Evolutionary conservation across 2,113 vertebrate genomes (phyloP).

Genomic region (Ophthalmolycus amberensis): DNA sequence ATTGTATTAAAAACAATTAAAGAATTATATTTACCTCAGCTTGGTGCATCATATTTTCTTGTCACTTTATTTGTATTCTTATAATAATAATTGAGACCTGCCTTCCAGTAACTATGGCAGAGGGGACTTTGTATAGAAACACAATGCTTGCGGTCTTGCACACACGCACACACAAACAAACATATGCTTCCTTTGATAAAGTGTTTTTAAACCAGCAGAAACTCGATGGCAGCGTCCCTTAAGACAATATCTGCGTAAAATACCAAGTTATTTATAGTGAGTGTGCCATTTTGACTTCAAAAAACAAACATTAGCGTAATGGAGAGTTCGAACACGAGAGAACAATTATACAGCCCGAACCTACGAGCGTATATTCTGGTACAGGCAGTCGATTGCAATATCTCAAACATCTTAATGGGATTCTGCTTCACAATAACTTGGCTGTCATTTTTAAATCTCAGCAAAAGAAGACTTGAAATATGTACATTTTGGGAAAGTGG

Average conservation of each 20-base stretch:
- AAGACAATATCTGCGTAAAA: slow-evolving; percentile 80
- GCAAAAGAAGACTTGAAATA: not conserved
- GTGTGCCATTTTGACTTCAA: slow-evolving; percentile 66
- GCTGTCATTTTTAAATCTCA: not conserved
- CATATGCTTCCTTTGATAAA: slow-evolving; percentile 87
- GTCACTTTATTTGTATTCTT: slow-evolving; percentile 14
- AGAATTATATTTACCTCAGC: not conserved
- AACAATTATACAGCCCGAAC: not conserved
- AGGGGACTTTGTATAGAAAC: slow-evolving; percentile 45
- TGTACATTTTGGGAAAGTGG: not conserved
- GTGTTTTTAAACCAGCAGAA: slow-evolving; percentile 75
- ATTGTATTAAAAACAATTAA: not conserved
- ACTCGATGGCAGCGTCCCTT: slow-evolving; percentile 72
- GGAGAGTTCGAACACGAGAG: slow-evolving; percentile 39
- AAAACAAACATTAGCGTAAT: slow-evolving; percentile 67
- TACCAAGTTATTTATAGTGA: slow-evolving; percentile 80
- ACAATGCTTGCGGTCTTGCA: slow-evolving; percentile 55
- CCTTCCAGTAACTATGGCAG: slow-evolving; percentile 37
- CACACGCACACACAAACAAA: slow-evolving; percentile 76
- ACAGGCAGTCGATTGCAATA: not conserved
- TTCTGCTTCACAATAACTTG: not conserved
- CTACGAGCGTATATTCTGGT: not conserved
- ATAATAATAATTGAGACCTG: slow-evolving; percentile 23
- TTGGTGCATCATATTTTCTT: not conserved
- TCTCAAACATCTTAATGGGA: slow-evolving; percentile 2